These are phyloP conservation scores for Sebastes itinus DNA, from an alignment of 2,797 vertebrate genomes.

Conservation along the genomic window DNA sequence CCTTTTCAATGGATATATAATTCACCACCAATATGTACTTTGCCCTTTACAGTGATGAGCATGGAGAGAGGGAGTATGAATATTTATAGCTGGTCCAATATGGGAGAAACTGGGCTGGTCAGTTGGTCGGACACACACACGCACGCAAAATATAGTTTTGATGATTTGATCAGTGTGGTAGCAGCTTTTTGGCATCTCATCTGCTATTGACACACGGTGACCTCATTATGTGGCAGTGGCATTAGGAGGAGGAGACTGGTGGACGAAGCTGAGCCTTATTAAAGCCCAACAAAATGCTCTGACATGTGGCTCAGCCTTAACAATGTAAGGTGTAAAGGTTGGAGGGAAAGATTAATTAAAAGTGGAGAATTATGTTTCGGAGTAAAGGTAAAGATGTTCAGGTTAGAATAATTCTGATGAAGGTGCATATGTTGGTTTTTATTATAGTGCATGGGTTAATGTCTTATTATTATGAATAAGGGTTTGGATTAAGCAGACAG, in stretches of 20 bases:
- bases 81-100: conserved; percentile 72
- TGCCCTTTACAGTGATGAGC: conserved; percentile 80
- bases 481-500: not conserved
- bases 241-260: conserved; percentile 7
- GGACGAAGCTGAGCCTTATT: conserved; percentile 35
- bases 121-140: conserved; percentile 22
- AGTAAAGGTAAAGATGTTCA: not conserved
- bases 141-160: conserved; percentile 3
- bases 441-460: not conserved
- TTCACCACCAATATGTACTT: conserved; percentile 81
- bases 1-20: conserved; percentile 83
- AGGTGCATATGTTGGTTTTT: not conserved
- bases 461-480: not conserved
- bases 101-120: conserved; percentile 50
- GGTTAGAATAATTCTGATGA: not conserved
- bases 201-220: conserved; percentile 3
- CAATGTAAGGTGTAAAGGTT: conserved; percentile 30
- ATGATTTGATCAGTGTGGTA: not conserved
- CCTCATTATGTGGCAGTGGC: conserved; percentile 17
- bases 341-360: conserved; percentile 8
- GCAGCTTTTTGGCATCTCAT: not conserved
- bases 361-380: not conserved
- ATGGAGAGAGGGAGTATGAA: conserved; percentile 62
- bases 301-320: conserved; percentile 23
- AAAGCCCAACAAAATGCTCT: conserved; percentile 22